Evolutionary conservation across 1,140 invertebrate genomes (phyloP).

Genomic region (Drusus annulatus): DNA sequence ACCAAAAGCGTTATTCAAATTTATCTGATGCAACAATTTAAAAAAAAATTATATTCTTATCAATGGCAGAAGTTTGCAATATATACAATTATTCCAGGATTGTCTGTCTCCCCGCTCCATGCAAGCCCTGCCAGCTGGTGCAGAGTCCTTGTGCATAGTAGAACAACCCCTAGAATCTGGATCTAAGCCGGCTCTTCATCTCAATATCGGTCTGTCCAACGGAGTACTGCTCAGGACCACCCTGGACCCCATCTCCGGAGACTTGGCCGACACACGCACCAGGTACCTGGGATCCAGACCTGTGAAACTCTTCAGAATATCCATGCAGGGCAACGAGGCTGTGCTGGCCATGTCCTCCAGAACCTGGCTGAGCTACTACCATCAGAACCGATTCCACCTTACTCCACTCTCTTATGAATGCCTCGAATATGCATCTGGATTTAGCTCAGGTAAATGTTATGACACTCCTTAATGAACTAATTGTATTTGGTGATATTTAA

Average conservation of each 20-base stretch:
- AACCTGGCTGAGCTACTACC: constrained; percentile 98
- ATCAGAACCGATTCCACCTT: constrained; percentile 96
- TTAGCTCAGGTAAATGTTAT: constrained; percentile 81
- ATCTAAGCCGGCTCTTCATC: constrained; percentile 83
- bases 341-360: constrained; percentile 98
- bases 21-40: constrained; percentile 49
- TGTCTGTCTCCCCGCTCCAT: constrained; percentile 94
- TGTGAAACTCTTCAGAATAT: constrained; percentile 96
- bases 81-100: constrained; percentile 73
- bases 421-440: constrained; percentile 97
- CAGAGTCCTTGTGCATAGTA: constrained; percentile 97
- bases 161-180: constrained; percentile 83
- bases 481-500: background rate
- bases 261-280: constrained; percentile 96
- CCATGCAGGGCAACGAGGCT: constrained; percentile 95
- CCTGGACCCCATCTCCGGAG: constrained; percentile 96
- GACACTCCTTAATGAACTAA: background rate
- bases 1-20: constrained; percentile 69
- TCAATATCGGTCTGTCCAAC: constrained; percentile 98
- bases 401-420: constrained; percentile 97
- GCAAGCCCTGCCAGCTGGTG: constrained; percentile 96
- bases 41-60: too few relatives aligned
- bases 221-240: constrained; percentile 96
- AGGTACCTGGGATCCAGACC: constrained; percentile 93
- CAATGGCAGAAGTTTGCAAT: constrained; percentile 18